These are phyloP conservation scores for Amphilophus citrinellus DNA, from an alignment of 2,113 vertebrate genomes.

Conservation along the genomic window DNA sequence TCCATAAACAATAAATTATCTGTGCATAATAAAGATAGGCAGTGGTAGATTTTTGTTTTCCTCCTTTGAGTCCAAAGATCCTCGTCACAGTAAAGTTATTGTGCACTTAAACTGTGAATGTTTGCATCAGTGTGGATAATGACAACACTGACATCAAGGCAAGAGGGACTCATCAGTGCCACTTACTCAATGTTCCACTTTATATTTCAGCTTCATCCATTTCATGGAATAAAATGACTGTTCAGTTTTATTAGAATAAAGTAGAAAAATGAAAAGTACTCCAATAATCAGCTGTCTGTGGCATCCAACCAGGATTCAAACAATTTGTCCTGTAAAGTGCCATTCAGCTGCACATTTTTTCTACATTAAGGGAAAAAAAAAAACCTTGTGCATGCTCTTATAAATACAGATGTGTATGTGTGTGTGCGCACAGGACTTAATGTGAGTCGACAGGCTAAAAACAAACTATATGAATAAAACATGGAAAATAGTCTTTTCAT, in stretches of 20 bases:
- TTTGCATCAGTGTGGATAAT: not conserved
- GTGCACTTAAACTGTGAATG: not conserved
- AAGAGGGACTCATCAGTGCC: not conserved
- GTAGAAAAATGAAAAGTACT: not conserved
- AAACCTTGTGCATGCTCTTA: constrained; percentile 24
- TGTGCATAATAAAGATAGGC: not conserved
- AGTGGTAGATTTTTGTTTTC: not conserved
- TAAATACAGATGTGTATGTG: constrained; percentile 55
- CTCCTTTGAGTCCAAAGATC: not conserved
- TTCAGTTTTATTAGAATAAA: not conserved
- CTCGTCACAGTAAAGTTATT: not conserved
- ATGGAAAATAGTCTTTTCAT: constrained; percentile 72
- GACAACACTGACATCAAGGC: not conserved
- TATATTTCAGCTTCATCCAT: not conserved
- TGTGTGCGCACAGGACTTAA: constrained; percentile 53
- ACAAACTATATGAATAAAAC: constrained; percentile 79
- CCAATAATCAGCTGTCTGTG: not conserved
- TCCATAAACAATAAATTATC: not conserved
- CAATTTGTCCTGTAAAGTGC: constrained; percentile 39
- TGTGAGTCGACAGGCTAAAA: constrained; percentile 70
- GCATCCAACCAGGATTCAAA: constrained; percentile 18
- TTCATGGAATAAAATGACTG: not conserved
- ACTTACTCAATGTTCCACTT: not conserved
- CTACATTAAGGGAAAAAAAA: constrained; percentile 7
- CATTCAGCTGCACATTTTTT: constrained; percentile 37